Conservation (phyloP, 2,797 vertebrate species). For the Triplophysa bombifrons region DNA sequence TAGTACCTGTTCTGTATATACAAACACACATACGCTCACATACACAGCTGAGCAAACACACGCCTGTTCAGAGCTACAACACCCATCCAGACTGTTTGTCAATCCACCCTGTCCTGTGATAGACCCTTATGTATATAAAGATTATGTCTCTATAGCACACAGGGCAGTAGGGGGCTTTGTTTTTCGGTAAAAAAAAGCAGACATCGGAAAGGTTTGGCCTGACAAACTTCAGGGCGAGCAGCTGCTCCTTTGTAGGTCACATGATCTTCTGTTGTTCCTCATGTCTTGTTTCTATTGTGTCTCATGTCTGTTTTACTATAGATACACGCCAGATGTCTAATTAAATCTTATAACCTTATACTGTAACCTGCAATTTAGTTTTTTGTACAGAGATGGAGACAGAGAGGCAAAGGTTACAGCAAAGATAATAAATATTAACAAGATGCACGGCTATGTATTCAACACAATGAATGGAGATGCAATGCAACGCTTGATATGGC, state of each 20-base stretch:
- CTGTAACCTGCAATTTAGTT: too few relatives aligned
- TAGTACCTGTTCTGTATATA: slow-evolving; percentile 8
- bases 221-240: slow-evolving; percentile 37
- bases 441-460: too few relatives aligned
- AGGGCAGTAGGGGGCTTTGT: slow-evolving; percentile 42
- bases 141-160: slow-evolving; percentile 36
- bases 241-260: slow-evolving; percentile 44
- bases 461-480: too few relatives aligned
- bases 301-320: not conserved
- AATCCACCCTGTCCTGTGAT: slow-evolving; percentile 49
- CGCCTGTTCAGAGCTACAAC: slow-evolving; percentile 18
- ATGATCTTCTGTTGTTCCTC: slow-evolving; percentile 33
- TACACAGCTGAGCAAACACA: slow-evolving; percentile 74
- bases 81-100: slow-evolving; percentile 47
- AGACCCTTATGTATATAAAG: slow-evolving; percentile 48
- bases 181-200: slow-evolving; percentile 33
- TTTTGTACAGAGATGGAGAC: too few relatives aligned
- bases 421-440: too few relatives aligned
- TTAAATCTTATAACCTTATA: not conserved
- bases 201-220: slow-evolving; percentile 2
- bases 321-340: not conserved
- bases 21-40: slow-evolving; percentile 4
- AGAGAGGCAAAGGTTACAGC: too few relatives aligned
- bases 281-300: slow-evolving; percentile 9
- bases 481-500: too few relatives aligned